Percentiles rank a stretch among this genome's conserved stretches.
These are phyloP conservation scores for Sycophila sp. DNA, from an alignment of 1,140 invertebrate species.

Conservation along the genomic window DNA sequence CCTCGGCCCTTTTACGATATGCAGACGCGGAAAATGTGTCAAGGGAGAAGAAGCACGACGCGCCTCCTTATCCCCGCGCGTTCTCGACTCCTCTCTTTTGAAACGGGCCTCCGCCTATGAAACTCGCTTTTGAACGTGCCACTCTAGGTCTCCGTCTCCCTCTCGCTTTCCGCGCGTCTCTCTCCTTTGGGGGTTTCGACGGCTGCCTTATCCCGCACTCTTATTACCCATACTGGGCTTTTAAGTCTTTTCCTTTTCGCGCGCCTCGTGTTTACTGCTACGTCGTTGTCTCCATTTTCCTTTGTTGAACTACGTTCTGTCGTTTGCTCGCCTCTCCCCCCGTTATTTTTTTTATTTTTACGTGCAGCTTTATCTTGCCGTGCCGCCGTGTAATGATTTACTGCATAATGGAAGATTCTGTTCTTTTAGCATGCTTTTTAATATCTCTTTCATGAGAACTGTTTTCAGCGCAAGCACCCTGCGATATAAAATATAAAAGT, in stretches of 20 bases:
- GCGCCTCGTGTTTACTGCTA: not conserved
- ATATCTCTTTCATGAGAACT: too few relatives aligned
- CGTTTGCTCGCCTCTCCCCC: too few relatives aligned
- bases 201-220: not conserved
- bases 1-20: constrained; percentile 37
- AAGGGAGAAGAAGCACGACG: not conserved
- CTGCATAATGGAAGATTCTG: too few relatives aligned
- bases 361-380: too few relatives aligned
- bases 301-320: not conserved
- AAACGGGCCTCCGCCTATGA: not conserved
- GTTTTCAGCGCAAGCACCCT: too few relatives aligned
- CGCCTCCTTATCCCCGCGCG: not conserved
- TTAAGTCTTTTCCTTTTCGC: constrained; percentile 32
- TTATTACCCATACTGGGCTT: constrained; percentile 30
- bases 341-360: too few relatives aligned
- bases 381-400: too few relatives aligned
- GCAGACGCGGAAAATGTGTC: constrained; percentile 14
- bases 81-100: not conserved
- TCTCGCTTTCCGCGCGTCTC: not conserved
- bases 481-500: too few relatives aligned
- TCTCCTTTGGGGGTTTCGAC: too few relatives aligned
- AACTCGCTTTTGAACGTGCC: not conserved
- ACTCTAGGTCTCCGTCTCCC: not conserved
- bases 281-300: not conserved
- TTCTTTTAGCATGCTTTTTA: too few relatives aligned